phyloP scores from a whole-genome alignment of 2,113 vertebrate species.

The Verasper variegatus region DNA sequence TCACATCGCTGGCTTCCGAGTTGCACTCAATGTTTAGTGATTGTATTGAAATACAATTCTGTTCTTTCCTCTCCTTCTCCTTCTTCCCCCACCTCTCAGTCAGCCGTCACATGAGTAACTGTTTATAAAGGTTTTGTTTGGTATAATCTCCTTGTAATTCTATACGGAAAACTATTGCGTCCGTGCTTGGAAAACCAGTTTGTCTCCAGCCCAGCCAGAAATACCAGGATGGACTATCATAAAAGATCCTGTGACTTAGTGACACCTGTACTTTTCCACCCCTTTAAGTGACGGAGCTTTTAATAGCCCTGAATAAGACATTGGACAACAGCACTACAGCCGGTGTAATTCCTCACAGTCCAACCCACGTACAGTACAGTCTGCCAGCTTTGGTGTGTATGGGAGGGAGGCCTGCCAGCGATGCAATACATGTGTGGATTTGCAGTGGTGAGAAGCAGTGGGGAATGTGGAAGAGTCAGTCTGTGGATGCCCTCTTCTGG shows the following conservation, averaged over 20 bases:
- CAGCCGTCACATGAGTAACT: constrained; percentile 10
- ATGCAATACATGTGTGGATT: constrained; percentile 14
- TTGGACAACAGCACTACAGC: not conserved
- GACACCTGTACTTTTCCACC: constrained; percentile 66
- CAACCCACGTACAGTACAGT: not conserved
- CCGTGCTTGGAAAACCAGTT: constrained; percentile 58
- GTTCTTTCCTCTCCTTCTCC: not conserved
- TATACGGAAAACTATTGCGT: constrained; percentile 14
- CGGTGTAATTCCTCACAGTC: constrained; percentile 5
- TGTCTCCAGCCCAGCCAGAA: constrained; percentile 2
- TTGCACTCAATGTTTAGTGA: too few species aligned
- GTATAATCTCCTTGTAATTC: constrained; percentile 17
- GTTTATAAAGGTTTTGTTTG: constrained; percentile 20
- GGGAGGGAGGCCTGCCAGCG: constrained; percentile 2
- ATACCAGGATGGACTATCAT: not conserved
- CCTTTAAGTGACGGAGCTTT: not conserved
- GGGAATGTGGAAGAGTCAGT: constrained; percentile 24
- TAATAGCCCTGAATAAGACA: not conserved
- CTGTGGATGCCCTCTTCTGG: constrained; percentile 79
- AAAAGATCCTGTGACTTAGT: not conserved
- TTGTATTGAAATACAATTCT: not conserved
- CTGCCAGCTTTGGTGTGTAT: not conserved
- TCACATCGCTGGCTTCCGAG: too few species aligned
- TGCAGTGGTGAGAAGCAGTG: constrained; percentile 4
- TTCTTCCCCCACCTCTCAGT: not conserved